A percentile compares a stretch with the other conserved stretches of the same genome.
Evolutionary conservation across 2,888 invertebrate species (phyloP).

Genomic region (Drosophila greeni): DNA sequence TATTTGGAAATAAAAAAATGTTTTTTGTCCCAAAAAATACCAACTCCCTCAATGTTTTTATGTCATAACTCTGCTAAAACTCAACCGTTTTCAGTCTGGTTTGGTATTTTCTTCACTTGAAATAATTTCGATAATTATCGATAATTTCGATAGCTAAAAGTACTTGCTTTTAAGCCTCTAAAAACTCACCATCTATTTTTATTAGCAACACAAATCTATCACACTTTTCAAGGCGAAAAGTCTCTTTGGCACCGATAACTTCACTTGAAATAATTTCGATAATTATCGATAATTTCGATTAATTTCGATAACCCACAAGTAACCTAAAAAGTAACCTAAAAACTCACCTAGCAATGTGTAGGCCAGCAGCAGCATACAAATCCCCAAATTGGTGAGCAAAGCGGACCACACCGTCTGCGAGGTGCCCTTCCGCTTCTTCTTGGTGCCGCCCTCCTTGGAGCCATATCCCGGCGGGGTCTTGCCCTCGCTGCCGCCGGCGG

Average conservation of each 20-base stretch:
- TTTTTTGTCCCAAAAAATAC: too few species aligned
- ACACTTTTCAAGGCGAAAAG: too few species aligned
- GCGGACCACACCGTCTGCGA: slow-evolving; percentile 81
- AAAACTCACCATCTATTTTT: too few species aligned
- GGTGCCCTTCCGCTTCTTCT: slow-evolving; percentile 66
- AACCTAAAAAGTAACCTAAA: too few species aligned
- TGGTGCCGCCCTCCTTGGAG: slow-evolving; percentile 43
- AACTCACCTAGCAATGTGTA: slow-evolving; percentile 86
- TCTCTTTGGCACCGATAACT: too few species aligned
- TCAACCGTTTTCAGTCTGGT: too few species aligned
- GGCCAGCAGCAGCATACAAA: slow-evolving; percentile 88
- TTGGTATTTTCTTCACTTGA: too few species aligned
- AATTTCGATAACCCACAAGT: too few species aligned
- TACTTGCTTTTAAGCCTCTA: neutral
- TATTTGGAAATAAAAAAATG: too few species aligned
- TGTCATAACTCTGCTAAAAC: too few species aligned
- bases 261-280: neutral
- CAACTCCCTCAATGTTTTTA: too few species aligned
- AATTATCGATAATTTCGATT: neutral
- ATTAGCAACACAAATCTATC: too few species aligned
- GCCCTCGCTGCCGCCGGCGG: slow-evolving; percentile 34
- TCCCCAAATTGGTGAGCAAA: slow-evolving; percentile 88
- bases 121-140: neutral
- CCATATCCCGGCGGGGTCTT: slow-evolving; percentile 59
- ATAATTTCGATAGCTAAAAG: neutral